These are phyloP conservation scores for Protobothrops mucrosquamatus DNA, from an alignment of 2,113 vertebrate species.

Conservation along the genomic window DNA sequence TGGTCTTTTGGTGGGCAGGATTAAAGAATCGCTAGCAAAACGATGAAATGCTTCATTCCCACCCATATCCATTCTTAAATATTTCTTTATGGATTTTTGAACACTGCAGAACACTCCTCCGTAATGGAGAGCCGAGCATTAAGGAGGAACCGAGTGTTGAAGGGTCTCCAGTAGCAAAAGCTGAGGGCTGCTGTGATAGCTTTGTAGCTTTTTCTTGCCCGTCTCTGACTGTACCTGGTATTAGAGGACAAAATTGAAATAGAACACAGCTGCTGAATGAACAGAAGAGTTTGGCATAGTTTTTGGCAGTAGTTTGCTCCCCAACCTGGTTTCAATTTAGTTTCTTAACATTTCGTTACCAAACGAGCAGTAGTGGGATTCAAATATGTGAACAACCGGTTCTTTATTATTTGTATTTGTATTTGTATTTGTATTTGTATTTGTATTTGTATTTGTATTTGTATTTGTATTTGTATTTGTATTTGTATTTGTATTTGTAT, in stretches of 20 bases:
- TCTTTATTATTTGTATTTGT: too few relatives aligned
- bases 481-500: too few relatives aligned
- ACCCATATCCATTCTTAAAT: too few relatives aligned
- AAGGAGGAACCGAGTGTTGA: background rate
- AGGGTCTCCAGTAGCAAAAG: background rate
- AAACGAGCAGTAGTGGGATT: too few relatives aligned
- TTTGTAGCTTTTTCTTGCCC: background rate
- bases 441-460: too few relatives aligned
- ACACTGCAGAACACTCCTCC: too few relatives aligned
- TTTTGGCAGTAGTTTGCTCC: too few relatives aligned
- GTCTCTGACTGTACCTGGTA: background rate
- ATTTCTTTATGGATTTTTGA: background rate
- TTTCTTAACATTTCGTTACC: too few relatives aligned
- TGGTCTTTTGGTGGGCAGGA: slow-evolving; percentile 70
- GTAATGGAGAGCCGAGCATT: background rate
- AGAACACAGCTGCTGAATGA: background rate
- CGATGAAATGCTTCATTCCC: background rate
- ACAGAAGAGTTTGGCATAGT: background rate
- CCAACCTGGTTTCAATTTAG: too few relatives aligned
- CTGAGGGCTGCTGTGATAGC: background rate
- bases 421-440: too few relatives aligned
- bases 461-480: too few relatives aligned
- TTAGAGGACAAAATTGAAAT: background rate
- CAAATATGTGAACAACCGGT: too few relatives aligned
- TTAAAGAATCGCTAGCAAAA: slow-evolving; percentile 55